Percentiles rank a stretch among this genome's conserved stretches.
These are phyloP conservation scores for Zhengitettix transpicula DNA, from an alignment of 2,888 invertebrate genomes.

Conservation along the genomic window DNA sequence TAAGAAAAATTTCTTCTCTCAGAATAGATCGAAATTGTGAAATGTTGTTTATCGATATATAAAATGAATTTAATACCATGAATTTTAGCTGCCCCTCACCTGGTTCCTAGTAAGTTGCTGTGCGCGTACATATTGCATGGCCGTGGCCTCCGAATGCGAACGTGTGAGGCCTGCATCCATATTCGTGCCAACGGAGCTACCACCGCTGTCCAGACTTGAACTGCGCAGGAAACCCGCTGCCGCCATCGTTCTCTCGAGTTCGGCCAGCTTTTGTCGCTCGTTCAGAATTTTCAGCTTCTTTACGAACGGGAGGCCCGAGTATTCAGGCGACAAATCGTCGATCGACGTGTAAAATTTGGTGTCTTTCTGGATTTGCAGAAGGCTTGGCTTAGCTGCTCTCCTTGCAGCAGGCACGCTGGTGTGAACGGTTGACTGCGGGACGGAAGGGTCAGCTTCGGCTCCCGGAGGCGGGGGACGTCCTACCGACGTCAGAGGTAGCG, in stretches of 20 bases:
- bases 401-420: neutral
- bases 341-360: constrained; percentile 63
- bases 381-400: constrained; percentile 8
- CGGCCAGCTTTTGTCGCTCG: constrained; percentile 71
- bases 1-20: too few relatives aligned
- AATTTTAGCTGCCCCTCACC: neutral
- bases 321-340: constrained; percentile 74
- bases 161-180: constrained; percentile 37
- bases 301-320: constrained; percentile 70
- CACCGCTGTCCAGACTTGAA: constrained; percentile 56
- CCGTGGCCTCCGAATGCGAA: constrained; percentile 67
- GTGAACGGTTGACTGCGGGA: neutral
- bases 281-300: constrained; percentile 78
- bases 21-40: too few relatives aligned
- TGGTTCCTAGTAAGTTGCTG: constrained; percentile 3
- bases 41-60: too few relatives aligned
- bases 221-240: constrained; percentile 56
- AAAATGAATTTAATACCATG: too few relatives aligned
- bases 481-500: constrained; percentile 1
- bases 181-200: neutral
- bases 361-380: constrained; percentile 10
- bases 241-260: constrained; percentile 41
- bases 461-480: constrained; percentile 3
- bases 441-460: constrained; percentile 1
- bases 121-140: constrained; percentile 38